These are phyloP conservation scores for Sphaerophoria taeniata DNA, from an alignment of 2,888 invertebrate species.

Conservation along the genomic window DNA sequence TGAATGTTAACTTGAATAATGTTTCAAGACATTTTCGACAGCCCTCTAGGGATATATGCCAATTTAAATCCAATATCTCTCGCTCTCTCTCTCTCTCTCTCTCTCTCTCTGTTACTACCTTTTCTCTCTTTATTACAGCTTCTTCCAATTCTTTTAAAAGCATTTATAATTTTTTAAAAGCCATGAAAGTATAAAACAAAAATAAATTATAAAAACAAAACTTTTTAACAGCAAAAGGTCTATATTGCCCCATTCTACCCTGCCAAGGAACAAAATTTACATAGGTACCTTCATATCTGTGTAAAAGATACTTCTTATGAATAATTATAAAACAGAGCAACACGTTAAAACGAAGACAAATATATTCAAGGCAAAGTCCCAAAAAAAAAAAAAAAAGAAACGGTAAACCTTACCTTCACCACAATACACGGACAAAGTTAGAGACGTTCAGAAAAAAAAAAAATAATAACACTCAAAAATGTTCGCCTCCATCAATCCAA, in stretches of 20 bases:
- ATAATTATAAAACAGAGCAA: conserved; percentile 67
- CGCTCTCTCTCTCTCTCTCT: not conserved
- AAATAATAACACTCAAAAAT: not conserved
- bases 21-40: conserved; percentile 48
- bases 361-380: not conserved
- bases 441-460: conserved; percentile 12
- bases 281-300: conserved; percentile 16
- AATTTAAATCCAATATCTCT: conserved; percentile 41
- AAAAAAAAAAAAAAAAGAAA: conserved; percentile 6
- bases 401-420: conserved; percentile 10
- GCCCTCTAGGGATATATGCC: conserved; percentile 38
- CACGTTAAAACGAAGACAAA: conserved; percentile 49
- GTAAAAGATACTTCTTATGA: conserved; percentile 46
- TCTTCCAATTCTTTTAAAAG: conserved; percentile 42
- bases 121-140: not conserved
- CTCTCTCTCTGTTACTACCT: not conserved
- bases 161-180: conserved; percentile 65
- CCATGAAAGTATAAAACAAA: conserved; percentile 38
- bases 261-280: conserved; percentile 24
- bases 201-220: conserved; percentile 40
- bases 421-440: conserved; percentile 3
- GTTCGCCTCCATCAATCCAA: conserved; percentile 54
- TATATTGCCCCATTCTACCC: not conserved
- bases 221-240: conserved; percentile 33
- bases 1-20: conserved; percentile 30